Conservation (phyloP, 2,113 vertebrate species). For the Xiphophorus hellerii region DNA sequence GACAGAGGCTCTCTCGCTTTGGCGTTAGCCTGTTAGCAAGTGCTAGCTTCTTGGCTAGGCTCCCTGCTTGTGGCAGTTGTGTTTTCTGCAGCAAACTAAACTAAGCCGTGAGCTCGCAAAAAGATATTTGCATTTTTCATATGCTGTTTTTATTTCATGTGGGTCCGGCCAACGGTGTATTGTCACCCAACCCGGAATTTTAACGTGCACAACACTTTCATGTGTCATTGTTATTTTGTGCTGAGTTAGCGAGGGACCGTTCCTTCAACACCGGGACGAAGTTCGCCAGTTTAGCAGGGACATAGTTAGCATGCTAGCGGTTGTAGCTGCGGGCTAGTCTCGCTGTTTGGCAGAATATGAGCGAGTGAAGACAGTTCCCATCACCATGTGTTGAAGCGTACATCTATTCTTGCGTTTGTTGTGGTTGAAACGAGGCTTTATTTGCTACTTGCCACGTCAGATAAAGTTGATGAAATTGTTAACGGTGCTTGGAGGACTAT, state of each 20-base stretch:
- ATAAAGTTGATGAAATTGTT: slow-evolving; percentile 26
- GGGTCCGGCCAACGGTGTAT: not conserved
- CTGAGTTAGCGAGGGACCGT: slow-evolving; percentile 67
- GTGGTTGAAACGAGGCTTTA: slow-evolving; percentile 3
- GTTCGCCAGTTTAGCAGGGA: slow-evolving; percentile 60
- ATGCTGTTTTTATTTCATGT: not conserved
- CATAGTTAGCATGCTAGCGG: slow-evolving; percentile 73
- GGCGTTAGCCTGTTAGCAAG: slow-evolving; percentile 72
- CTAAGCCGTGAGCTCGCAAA: slow-evolving; percentile 18
- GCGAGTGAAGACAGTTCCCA: slow-evolving; percentile 34
- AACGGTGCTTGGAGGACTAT: not conserved
- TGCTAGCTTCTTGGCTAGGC: slow-evolving; percentile 67
- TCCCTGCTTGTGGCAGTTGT: slow-evolving; percentile 51
- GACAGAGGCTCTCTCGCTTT: slow-evolving; percentile 68
- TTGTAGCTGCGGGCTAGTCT: slow-evolving; percentile 52
- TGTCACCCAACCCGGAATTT: not conserved
- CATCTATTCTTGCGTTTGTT: not conserved
- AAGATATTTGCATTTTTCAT: slow-evolving; percentile 22
- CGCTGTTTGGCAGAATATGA: slow-evolving; percentile 37
- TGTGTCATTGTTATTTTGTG: slow-evolving; percentile 60
- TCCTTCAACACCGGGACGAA: slow-evolving; percentile 66
- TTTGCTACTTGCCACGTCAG: not conserved
- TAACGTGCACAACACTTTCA: slow-evolving; percentile 49
- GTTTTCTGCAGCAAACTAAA: slow-evolving; percentile 70
- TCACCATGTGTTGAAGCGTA: slow-evolving; percentile 45